Evolutionary conservation across 64 coral and sea anemone species (phyloP).

Genomic region (Catalaphyllia jardinei): DNA sequence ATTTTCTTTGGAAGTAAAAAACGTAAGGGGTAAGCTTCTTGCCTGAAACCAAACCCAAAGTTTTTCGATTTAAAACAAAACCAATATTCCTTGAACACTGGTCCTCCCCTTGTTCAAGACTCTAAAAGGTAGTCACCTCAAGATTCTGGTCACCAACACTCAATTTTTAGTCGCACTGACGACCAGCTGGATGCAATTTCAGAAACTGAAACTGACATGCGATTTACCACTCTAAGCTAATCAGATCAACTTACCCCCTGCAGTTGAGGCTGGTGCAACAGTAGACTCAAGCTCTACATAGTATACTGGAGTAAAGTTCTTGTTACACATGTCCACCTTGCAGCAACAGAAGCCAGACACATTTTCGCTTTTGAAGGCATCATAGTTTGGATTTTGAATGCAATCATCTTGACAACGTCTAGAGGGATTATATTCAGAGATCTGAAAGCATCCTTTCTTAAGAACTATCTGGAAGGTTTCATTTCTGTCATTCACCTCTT

Average conservation of each 20-base stretch:
- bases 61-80: too few species aligned
- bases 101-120: too few species aligned
- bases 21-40: too few species aligned
- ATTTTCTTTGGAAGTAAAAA: too few species aligned
- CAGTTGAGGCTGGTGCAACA: background rate
- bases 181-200: too few species aligned
- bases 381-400: constrained; percentile 55
- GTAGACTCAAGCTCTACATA: constrained; percentile 44
- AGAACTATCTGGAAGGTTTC: constrained; percentile 11
- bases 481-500: background rate
- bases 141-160: too few species aligned
- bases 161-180: too few species aligned
- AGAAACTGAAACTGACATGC: too few species aligned
- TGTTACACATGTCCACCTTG: constrained; percentile 64
- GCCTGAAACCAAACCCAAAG: too few species aligned
- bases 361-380: constrained; percentile 32
- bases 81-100: too few species aligned
- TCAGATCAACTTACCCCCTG: background rate
- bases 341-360: constrained; percentile 85
- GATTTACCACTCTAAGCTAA: too few species aligned
- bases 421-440: background rate
- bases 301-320: constrained; percentile 61
- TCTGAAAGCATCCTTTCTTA: constrained; percentile 51
- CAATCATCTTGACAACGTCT: constrained; percentile 46
- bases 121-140: too few species aligned